Conservation (phyloP, 2,797 vertebrate genomes). For the Phataginus tricuspis region DNA sequence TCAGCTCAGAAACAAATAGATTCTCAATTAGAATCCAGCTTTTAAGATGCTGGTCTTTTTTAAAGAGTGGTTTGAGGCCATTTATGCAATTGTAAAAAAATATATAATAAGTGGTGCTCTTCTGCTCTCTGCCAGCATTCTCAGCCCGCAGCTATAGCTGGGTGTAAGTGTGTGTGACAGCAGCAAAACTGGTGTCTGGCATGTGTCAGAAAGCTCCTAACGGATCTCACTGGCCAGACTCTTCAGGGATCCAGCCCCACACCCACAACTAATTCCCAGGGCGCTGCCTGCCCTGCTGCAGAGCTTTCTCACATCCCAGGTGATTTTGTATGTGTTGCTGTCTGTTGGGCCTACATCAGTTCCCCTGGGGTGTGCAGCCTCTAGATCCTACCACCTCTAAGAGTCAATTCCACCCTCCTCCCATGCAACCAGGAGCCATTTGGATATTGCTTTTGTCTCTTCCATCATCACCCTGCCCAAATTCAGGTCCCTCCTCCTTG, state of each 20-base stretch:
- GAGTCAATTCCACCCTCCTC: neutral
- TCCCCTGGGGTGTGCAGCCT: neutral
- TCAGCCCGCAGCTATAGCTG: neutral
- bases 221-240: neutral
- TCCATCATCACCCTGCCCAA: neutral
- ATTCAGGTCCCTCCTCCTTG: neutral
- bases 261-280: neutral
- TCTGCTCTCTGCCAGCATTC: neutral
- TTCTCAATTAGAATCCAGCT: neutral
- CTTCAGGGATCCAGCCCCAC: neutral
- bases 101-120: neutral
- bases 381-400: neutral
- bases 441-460: neutral
- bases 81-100: neutral
- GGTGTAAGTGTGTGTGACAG: neutral
- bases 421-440: neutral
- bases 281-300: neutral
- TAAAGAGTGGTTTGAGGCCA: neutral
- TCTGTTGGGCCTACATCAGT: neutral
- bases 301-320: neutral
- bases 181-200: neutral
- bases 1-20: slow-evolving; percentile 34
- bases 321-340: neutral
- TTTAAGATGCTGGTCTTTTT: neutral
- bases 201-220: neutral